Percentiles rank a stretch among this genome's conserved stretches.
phyloP scores from a whole-genome alignment of 2,888 invertebrate species.

The Cistogaster globosa region DNA sequence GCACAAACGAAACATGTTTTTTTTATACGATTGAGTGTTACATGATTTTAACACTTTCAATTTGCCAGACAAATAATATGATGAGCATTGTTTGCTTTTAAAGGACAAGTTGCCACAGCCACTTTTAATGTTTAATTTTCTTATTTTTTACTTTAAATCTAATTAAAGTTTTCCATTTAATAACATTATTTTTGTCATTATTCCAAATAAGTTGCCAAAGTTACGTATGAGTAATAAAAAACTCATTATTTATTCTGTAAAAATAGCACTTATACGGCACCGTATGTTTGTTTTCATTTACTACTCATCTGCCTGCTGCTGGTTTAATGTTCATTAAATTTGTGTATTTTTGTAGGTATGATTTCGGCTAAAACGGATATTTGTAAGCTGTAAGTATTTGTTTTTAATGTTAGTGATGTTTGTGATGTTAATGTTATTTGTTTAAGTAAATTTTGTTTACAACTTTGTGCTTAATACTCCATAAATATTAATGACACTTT shows the following conservation, averaged over 20 bases:
- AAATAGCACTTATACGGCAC: slow-evolving; percentile 46
- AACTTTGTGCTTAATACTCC: slow-evolving; percentile 66
- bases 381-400: background rate
- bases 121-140: background rate
- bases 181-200: slow-evolving; percentile 41
- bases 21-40: slow-evolving; percentile 23
- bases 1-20: slow-evolving; percentile 14
- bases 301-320: background rate
- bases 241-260: slow-evolving; percentile 58
- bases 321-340: slow-evolving; percentile 14
- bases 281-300: background rate
- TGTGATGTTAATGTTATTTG: slow-evolving; percentile 46
- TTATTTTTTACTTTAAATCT: slow-evolving; percentile 20
- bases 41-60: slow-evolving; percentile 62
- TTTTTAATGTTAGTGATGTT: slow-evolving; percentile 23
- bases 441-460: slow-evolving; percentile 62
- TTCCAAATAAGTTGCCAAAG: background rate
- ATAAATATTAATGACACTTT: slow-evolving; percentile 70
- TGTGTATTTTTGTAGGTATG: slow-evolving; percentile 1
- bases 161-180: slow-evolving; percentile 47
- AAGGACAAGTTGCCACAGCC: background rate
- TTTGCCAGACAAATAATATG: slow-evolving; percentile 45
- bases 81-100: slow-evolving; percentile 1
- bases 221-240: slow-evolving; percentile 62
- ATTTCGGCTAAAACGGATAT: background rate